Evolutionary conservation across 1,140 invertebrate species (phyloP), one percentile per base, ranked within the genome.

Genomic region (Hydropsyche tenuis): DNA sequence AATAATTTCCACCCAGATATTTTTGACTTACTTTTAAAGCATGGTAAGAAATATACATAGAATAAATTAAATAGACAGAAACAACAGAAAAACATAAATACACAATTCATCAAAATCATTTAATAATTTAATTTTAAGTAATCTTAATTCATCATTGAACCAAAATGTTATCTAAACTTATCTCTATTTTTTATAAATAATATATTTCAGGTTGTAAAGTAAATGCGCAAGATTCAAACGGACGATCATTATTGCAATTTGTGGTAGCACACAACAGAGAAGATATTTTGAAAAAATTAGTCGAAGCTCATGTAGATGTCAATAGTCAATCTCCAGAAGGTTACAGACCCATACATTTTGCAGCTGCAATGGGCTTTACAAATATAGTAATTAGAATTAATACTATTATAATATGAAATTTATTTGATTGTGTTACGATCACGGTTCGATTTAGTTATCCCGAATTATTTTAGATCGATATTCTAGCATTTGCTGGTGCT

Each of bases 1-100:
- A 82, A 84, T 46, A 82, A 84, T 66, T 84, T 85, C 23, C 86
- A 89, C 76, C 80, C 85, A 0, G 74, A 78, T 5, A 77, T 86
- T 45, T 84, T 83, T 16, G 76, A 81, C 73, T 73, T 86, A 46
- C 81, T 89, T 20, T 78, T 88, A 4, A 74, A 82, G 73, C 81
- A 85, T 80, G 88, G 87, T 88, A 27, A 65, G n/a, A n/a, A n/a
- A n/a, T n/a, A n/a, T n/a, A n/a, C n/a, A n/a, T n/a, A n/a, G n/a
- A n/a, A n/a, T n/a, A n/a, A n/a, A n/a, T n/a, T n/a, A n/a, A n/a
- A n/a, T n/a, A n/a, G n/a, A n/a, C n/a, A n/a, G n/a, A n/a, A n/a
- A n/a, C n/a, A n/a, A n/a, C n/a, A n/a, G n/a, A n/a, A n/a, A n/a
- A n/a, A n/a, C n/a, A n/a, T n/a, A n/a, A n/a, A n/a, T n/a, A n/a